Evolutionary conservation across 2,888 invertebrate species (phyloP).

Genomic region (Melanostoma mellinum): DNA sequence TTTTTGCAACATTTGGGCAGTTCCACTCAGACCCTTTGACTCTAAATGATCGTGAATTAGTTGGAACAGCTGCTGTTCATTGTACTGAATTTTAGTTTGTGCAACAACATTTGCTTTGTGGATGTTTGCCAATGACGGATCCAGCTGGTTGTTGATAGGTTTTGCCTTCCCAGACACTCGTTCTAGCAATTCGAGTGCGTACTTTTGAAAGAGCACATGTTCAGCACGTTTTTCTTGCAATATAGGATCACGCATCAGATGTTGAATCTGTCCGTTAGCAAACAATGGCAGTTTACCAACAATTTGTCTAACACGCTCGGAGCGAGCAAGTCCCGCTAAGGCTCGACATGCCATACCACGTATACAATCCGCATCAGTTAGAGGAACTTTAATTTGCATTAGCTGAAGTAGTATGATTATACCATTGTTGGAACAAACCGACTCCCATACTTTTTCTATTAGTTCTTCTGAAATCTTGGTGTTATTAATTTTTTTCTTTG

Average conservation of each 20-base stretch:
- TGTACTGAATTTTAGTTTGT: slow-evolving; percentile 97
- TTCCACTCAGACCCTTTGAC: slow-evolving; percentile 88
- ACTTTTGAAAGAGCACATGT: slow-evolving; percentile 97
- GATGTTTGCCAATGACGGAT: slow-evolving; percentile 94
- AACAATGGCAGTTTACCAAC: slow-evolving; percentile 97
- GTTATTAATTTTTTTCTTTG: slow-evolving; percentile 83
- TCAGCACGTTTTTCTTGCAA: slow-evolving; percentile 97
- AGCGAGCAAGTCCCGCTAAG: slow-evolving; percentile 95
- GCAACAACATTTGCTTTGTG: slow-evolving; percentile 97
- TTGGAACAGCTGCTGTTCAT: slow-evolving; percentile 95
- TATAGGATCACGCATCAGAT: slow-evolving; percentile 98
- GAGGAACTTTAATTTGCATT: slow-evolving; percentile 95
- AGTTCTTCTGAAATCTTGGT: slow-evolving; percentile 90
- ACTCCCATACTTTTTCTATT: slow-evolving; percentile 96
- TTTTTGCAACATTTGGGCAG: slow-evolving; percentile 88
- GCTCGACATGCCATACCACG: slow-evolving; percentile 96
- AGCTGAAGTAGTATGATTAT: slow-evolving; percentile 96
- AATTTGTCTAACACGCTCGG: slow-evolving; percentile 96
- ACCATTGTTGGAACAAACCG: slow-evolving; percentile 95
- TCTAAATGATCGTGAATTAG: slow-evolving; percentile 94
- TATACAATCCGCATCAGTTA: slow-evolving; percentile 98
- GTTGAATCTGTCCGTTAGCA: slow-evolving; percentile 95
- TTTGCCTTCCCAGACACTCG: slow-evolving; percentile 95
- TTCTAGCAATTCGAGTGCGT: slow-evolving; percentile 94
- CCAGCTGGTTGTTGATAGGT: slow-evolving; percentile 88